Percentiles rank a stretch among this genome's conserved stretches.
These are phyloP conservation scores for Leptopilina syphax DNA, from an alignment of 2,888 invertebrate genomes.

Conservation along the genomic window DNA sequence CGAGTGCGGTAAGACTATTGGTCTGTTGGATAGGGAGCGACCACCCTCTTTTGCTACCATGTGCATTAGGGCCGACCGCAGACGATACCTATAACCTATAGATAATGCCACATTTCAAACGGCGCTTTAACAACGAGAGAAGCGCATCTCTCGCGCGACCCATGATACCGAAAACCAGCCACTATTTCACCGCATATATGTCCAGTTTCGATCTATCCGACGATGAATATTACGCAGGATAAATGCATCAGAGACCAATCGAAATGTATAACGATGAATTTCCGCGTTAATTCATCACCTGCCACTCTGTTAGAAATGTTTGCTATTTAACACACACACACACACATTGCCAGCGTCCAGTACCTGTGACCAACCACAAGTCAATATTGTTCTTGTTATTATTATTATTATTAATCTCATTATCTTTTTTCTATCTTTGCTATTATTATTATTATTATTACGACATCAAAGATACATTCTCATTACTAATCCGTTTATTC, in stretches of 20 bases:
- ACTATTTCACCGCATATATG: conserved; percentile 26
- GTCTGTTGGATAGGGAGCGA: conserved; percentile 3
- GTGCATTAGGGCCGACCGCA: conserved; percentile 41
- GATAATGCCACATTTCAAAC: conserved; percentile 32
- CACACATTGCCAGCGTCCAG: background rate
- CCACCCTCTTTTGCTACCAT: conserved; percentile 20
- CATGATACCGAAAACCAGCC: conserved; percentile 3
- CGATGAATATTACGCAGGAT: conserved; percentile 26
- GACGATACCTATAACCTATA: conserved; percentile 31
- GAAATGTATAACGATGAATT: conserved; percentile 28
- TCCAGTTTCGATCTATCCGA: conserved; percentile 19
- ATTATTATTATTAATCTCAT: background rate
- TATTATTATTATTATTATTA: too few species aligned
- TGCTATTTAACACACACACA: background rate
- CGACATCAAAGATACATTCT: too few species aligned
- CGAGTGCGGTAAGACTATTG: conserved; percentile 22
- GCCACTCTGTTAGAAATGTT: conserved; percentile 8
- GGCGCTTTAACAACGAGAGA: conserved; percentile 3
- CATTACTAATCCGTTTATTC: too few species aligned
- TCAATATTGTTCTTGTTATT: background rate
- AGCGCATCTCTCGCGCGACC: conserved; percentile 3
- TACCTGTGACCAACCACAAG: background rate
- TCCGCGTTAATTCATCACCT: conserved; percentile 21
- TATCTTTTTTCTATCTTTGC: background rate
- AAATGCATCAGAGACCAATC: conserved; percentile 29